These are phyloP conservation scores for Sciurus carolinensis DNA, from an alignment of 2,797 vertebrate genomes.

Conservation along the genomic window DNA sequence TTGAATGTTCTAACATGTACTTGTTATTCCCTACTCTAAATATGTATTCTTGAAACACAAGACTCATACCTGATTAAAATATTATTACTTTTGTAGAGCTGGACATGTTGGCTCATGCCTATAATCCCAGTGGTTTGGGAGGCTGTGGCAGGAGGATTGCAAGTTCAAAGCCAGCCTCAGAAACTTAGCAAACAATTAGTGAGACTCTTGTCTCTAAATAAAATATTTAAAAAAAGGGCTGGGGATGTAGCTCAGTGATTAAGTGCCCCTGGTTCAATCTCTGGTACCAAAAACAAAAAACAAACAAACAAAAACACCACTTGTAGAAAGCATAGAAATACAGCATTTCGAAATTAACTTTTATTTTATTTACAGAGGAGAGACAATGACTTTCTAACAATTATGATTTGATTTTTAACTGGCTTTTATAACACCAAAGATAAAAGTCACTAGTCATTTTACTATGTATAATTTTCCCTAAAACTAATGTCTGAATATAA, in stretches of 20 bases:
- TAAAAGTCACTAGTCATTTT: background rate
- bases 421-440: background rate
- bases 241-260: too few relatives aligned
- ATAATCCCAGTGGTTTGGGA: too few relatives aligned
- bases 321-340: slow-evolving; percentile 68
- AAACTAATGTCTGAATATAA: background rate
- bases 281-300: too few relatives aligned
- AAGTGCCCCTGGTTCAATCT: too few relatives aligned
- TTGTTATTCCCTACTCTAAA: slow-evolving; percentile 87
- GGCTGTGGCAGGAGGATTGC: too few relatives aligned
- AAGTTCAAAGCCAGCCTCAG: too few relatives aligned
- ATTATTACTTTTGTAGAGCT: too few relatives aligned
- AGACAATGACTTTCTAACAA: background rate
- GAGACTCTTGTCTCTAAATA: too few relatives aligned
- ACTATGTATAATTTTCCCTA: background rate
- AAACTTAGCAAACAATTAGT: too few relatives aligned
- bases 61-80: background rate
- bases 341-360: background rate
- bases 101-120: too few relatives aligned
- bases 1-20: slow-evolving; percentile 88
- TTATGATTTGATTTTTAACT: background rate
- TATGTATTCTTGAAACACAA: slow-evolving; percentile 88
- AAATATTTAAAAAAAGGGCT: too few relatives aligned
- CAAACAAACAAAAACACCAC: too few relatives aligned
- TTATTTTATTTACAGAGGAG: slow-evolving; percentile 34